phyloP scores from a whole-genome alignment of 2,113 vertebrate species.

The Pseudolaguvia tuberculata region DNA sequence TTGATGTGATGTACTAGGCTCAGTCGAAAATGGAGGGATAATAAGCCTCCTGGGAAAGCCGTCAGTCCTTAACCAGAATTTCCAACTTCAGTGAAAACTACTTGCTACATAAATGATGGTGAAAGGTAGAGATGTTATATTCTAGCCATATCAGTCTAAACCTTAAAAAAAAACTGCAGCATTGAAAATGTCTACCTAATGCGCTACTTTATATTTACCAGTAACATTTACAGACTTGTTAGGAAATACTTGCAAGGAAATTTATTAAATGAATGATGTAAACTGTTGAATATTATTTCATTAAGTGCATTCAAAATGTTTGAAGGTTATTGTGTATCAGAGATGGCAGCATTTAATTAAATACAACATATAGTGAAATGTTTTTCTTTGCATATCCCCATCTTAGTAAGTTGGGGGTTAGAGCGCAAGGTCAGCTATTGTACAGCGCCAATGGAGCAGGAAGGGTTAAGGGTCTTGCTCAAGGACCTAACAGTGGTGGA shows the following conservation, averaged over 20 bases:
- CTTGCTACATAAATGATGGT: background rate
- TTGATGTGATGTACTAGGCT: slow-evolving; percentile 11
- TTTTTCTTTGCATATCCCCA: too few relatives aligned
- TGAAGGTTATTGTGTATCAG: too few relatives aligned
- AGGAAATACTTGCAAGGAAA: background rate
- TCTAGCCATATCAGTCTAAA: background rate
- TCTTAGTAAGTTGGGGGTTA: too few relatives aligned
- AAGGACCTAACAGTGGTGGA: too few relatives aligned
- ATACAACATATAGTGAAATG: too few relatives aligned
- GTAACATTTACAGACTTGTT: background rate
- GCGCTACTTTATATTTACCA: background rate
- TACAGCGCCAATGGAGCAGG: too few relatives aligned
- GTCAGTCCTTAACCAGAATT: background rate
- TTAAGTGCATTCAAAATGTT: background rate
- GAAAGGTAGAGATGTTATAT: background rate
- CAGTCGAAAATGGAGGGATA: slow-evolving; percentile 5
- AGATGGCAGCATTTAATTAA: too few relatives aligned
- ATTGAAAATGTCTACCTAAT: background rate
- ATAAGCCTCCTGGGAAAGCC: slow-evolving; percentile 8
- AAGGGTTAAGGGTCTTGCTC: too few relatives aligned
- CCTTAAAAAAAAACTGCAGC: background rate
- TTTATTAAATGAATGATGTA: background rate
- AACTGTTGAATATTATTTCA: background rate
- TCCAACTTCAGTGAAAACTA: background rate
- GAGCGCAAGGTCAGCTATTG: too few relatives aligned